Base-by-base conservation (phyloP, 2,113 vertebrate species). In the Solenodon paradoxus region DNA sequence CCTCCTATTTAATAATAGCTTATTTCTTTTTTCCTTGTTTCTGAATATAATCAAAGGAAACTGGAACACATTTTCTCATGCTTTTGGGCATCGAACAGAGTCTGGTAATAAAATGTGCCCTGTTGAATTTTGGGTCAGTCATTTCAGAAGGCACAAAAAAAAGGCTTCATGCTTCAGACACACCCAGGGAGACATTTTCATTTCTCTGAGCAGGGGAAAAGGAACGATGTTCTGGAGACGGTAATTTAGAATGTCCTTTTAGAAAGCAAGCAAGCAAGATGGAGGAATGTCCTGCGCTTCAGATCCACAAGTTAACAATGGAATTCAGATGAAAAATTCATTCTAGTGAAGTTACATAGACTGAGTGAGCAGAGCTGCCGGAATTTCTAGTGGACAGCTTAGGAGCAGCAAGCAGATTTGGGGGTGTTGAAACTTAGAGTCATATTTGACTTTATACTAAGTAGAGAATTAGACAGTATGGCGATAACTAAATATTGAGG, bases 41-140 rank as follows among this genome's bases (percentile, higher is more conserved):
- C 96, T 47, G 78, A 95, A 95, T 47, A 96, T 97, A 97, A 96
- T 97, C 61, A 95, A 94, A 97, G 96, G 95, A 96, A 97, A 92
- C 51, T 19, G 8, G 77, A 92, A 42, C 88, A 95, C 92, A 71
- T 74, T 90, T 85, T 94, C 90, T 92, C 97, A 94, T 79, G 84
- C 66, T 95, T 94, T 84, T 90, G 90, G 95, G 89, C 89, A 92
- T 69, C 47, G 10, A 53, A 63, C 1, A 32, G 51, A 84, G 35
- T 35, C 83, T 81, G 57, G 59, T 94, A 91, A 88, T 87, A 75
- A 97, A 92, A 92, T 45, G 71, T 40, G 63, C 81, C 79, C 75
- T 68, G n/a, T n/a, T 79, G 89, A n/a, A 68, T 79, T 61, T 40
- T 13, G 57, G 68, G 87, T 89, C 7, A 4, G 80, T 85, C 68